Evolutionary conservation across 1,140 invertebrate species (phyloP), one percentile per base, ranked within the genome.

Genomic region (Procambarus virginalis): DNA sequence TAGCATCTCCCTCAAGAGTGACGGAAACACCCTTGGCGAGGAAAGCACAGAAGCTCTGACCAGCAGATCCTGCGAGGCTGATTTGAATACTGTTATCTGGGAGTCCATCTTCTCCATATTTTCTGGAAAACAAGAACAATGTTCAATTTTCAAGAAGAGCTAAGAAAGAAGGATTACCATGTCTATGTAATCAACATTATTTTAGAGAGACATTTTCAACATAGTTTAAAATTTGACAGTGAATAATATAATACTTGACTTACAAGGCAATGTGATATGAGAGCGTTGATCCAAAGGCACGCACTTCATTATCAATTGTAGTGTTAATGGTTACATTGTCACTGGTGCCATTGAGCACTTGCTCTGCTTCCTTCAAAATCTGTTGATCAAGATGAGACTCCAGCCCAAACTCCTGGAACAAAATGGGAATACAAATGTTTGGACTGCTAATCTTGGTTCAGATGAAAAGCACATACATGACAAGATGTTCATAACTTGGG

Each of bases 11-110:
- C 94, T 99, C 98, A 4, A 99, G 95, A 14, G 96, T 97, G 2
- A 99, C 96, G 91, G 96, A 96, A 88, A 99, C 95, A 55, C 99
- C 99, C 90, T 96, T 97, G 0, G 97, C 96, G 90, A 99, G 94
- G 94, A 99, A 99, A n/a, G 99, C 98, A 94, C 99, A 98, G 94
- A 99, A 99, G 93, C 98, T 99, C 94, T 99, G 99, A 55, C 99
- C 99, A 49, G 98, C 99, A n/a, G 98, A 98, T 10, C 99, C 99
- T 91, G 94, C 97, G 58, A 99, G 94, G 79, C 95, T 96, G 68
- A 99, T 97, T 92, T 97, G 96, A 88, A 99, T 98, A 91, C 96
- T 96, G 68, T 94, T 95, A 2, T 96, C 95, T 10, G 98, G 97
- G 46, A 99, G 94, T 73, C 99, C 99, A 55, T 95, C 94, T 92